Base-by-base conservation (phyloP, 2,797 vertebrate genomes). In the Pseudochirops cupreus region DNA sequence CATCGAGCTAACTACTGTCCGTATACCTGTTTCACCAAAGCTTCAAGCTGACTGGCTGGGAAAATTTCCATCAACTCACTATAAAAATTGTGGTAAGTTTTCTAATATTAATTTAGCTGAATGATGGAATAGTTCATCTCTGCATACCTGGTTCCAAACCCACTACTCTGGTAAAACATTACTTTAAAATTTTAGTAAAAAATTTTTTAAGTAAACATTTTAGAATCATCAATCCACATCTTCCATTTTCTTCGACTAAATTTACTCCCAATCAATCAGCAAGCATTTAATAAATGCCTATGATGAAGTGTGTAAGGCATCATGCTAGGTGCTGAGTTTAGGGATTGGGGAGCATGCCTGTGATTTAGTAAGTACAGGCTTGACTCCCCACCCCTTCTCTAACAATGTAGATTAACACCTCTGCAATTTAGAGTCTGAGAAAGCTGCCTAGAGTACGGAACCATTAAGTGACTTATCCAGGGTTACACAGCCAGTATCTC, bases 31-130 rank as follows among this genome's bases (percentile, higher is more conserved):
- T 74, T 95, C 54, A 93, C 91, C 91, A 92, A 26, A 57, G 89
- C 90, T 54, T 93, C 58, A 96, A 92, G 33, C n/a, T 91, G n/a
- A 91, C 96, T 94, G 91, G 11, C 26, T 96, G 95, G 93, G 14
- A 7, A 11, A 62, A 92, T 74, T 94, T 95, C 28, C 18, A 92
- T 92, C 4, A 95, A 74, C 56, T 93, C 94, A 28, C 89, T 74
- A 57, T 39, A 96, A 92, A 94, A 91, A 13, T 52, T 4, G 14
- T 39, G 33, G 33, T 89, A 91, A 87, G 87, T 96, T 95, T 95
- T 9, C 21, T 31, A 74, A 21, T n/a, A 74, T 21, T 74, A 74
- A 74, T n/a, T 74, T 21, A 56, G 95, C 0, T 94, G 39, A 54
- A 91, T 16, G 7, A 95, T 5, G 46, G 91, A 93, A 18, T 59